phyloP scores from a whole-genome alignment of 2,888 invertebrate genomes.

The Beris morrisii region DNA sequence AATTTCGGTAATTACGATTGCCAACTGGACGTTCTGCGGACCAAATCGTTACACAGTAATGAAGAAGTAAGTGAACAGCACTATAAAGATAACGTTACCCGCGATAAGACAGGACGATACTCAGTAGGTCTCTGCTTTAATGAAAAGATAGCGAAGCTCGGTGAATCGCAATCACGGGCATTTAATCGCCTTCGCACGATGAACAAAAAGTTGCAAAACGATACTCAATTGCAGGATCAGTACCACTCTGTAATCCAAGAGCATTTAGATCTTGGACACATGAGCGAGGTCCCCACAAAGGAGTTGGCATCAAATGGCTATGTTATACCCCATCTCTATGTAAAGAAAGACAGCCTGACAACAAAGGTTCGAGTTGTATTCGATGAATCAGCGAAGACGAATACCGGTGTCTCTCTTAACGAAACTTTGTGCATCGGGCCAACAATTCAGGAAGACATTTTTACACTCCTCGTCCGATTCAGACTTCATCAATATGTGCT shows the following conservation, averaged over 20 bases:
- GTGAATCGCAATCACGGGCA: conserved; percentile 4
- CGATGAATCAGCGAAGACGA: conserved; percentile 24
- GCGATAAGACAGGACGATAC: conserved; percentile 9
- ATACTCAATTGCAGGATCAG: not conserved
- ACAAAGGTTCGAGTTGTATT: conserved; percentile 29
- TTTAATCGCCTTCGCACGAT: not conserved
- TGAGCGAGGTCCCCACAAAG: too few species aligned
- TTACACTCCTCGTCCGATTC: conserved; percentile 17
- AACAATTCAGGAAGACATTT: conserved; percentile 39
- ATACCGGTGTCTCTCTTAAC: conserved; percentile 40
- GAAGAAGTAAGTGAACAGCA: conserved; percentile 19
- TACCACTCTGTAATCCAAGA: not conserved
- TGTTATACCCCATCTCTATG: conserved; percentile 28
- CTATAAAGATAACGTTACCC: conserved; percentile 1
- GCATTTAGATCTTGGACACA: too few species aligned
- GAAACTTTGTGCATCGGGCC: conserved; percentile 41
- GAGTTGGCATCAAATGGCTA: not conserved
- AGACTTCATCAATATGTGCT: conserved; percentile 32
- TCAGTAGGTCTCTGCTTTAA: conserved; percentile 16
- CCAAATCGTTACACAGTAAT: too few species aligned
- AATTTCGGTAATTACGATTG: too few species aligned
- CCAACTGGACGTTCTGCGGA: too few species aligned
- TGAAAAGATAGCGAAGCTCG: not conserved
- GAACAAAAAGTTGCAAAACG: not conserved
- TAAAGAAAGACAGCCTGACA: conserved; percentile 2